Base-by-base conservation (phyloP, 2,888 invertebrate genomes). In the Teinopalpus imperialis region DNA sequence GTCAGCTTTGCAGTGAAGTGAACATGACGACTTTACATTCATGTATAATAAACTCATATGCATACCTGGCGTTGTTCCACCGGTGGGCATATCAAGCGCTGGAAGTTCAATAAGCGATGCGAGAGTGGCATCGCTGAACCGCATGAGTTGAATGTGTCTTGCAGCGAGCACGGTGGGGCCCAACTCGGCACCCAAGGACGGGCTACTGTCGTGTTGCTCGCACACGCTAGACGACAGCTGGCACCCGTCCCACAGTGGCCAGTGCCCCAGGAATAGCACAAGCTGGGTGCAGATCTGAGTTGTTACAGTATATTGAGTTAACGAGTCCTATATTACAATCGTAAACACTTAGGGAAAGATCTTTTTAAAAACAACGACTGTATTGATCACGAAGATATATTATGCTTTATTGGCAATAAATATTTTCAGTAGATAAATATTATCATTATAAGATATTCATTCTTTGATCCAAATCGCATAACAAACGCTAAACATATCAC, bases 191-290 rank as follows among this genome's bases (percentile, higher is more conserved):
- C 91, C 90, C 31, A 94, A 83, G 49, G 92, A 90, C 0, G 94
- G 93, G 27, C 66, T 70, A 49, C 95, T 91, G 79, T 98, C 98
- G 75, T 98, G 97, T 61, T 97, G 94, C 78, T 98, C 98, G 57
- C 95, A 95, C 7, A 98, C 97, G 61, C 95, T 90, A 0, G 97
- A 97, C 53, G 97, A 96, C 12, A 98, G 89, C 49, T 97, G 92
- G 32, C 97, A 94, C 0, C 98, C 97, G 40, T 96, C 95, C 50
- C 96, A 95, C 88, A 97, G 94, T 7, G 98, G 98, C 89, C 98
- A 98, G 76, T 98, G 98, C 0, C 97, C 97, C 57, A 98, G 86
- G 86, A 97, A 97, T 55, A 97, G 94, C 3, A 98, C 94, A 57
- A 98, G 90, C 81, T 98, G 98, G 57, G 94, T 93, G 68, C 97